phyloP scores from a whole-genome alignment of 2,797 vertebrate genomes.

The Myotis planiceps region DNA sequence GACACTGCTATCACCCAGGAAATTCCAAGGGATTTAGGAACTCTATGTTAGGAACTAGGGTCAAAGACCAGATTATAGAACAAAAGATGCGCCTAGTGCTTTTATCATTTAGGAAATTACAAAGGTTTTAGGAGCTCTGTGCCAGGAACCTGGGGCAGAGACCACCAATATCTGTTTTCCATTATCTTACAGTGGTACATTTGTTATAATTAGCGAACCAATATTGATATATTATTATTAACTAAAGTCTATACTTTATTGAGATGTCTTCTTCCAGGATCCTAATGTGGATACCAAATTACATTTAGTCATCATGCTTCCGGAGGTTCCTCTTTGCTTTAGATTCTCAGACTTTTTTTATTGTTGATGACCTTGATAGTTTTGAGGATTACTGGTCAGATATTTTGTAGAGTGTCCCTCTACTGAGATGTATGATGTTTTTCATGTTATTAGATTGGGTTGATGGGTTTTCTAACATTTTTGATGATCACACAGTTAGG shows the following conservation, averaged over 20 bases:
- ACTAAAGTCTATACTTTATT: neutral
- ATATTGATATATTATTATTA: neutral
- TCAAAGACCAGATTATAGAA: neutral
- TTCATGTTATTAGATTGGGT: constrained; percentile 25
- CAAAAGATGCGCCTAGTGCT: neutral
- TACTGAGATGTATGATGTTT: constrained; percentile 29
- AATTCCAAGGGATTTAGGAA: neutral
- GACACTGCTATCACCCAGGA: neutral
- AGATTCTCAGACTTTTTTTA: neutral
- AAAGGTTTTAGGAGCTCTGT: neutral
- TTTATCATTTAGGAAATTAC: neutral
- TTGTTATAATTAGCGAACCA: neutral
- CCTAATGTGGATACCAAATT: neutral
- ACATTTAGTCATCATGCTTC: neutral
- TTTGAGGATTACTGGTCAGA: neutral
- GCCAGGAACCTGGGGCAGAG: neutral
- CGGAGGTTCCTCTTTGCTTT: neutral
- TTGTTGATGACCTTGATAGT: neutral
- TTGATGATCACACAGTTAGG: neutral
- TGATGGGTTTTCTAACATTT: constrained; percentile 15
- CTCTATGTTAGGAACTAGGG: neutral
- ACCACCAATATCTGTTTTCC: neutral
- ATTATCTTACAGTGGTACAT: neutral
- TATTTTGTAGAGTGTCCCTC: constrained; percentile 20
- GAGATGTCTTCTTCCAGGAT: neutral